A percentile compares a stretch with the other conserved stretches of the same genome.
Conservation (phyloP, 1,140 invertebrate genomes). For the Sycobia sp. region DNA sequence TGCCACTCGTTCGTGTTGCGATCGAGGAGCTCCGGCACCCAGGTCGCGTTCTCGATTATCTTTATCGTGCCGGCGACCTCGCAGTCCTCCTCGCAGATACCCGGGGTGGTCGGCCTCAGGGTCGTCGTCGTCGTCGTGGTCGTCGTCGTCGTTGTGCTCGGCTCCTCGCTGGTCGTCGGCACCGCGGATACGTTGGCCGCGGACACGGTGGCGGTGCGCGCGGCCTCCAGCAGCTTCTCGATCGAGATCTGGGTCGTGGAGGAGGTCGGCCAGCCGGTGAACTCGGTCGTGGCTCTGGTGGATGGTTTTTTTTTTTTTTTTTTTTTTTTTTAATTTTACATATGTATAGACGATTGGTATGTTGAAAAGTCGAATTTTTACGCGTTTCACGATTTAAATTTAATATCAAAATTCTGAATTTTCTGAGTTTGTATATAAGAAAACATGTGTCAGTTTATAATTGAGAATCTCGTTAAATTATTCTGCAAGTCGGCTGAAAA, state of each 20-base stretch:
- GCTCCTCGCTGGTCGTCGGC: slow-evolving; percentile 51
- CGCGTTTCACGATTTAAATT: no score
- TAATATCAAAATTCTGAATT: no score
- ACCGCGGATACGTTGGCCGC: slow-evolving; percentile 48
- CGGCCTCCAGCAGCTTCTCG: slow-evolving; percentile 77
- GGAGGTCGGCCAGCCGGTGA: slow-evolving; percentile 85
- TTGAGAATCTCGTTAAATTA: no score
- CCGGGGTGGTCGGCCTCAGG: slow-evolving; percentile 77
- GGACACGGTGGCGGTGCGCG: slow-evolving; percentile 67
- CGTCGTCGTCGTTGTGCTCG: slow-evolving; percentile 68
- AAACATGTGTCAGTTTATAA: no score
- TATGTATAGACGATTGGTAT: no score
- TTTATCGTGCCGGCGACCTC: slow-evolving; percentile 84
- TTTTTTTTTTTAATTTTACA: no score
- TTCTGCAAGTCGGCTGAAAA: no score
- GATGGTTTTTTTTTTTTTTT: no score
- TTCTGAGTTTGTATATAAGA: no score
- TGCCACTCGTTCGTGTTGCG: slow-evolving; percentile 87
- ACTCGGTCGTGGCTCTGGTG: slow-evolving; percentile 79
- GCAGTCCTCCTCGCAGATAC: slow-evolving; percentile 77
- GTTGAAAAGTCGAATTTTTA: no score
- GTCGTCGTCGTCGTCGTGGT: slow-evolving; percentile 83
- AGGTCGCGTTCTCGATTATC: slow-evolving; percentile 78
- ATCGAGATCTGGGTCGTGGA: slow-evolving; percentile 84
- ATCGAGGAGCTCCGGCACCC: slow-evolving; percentile 84